Conservation (phyloP, 2,797 vertebrate species). For the Fringilla coelebs region DNA sequence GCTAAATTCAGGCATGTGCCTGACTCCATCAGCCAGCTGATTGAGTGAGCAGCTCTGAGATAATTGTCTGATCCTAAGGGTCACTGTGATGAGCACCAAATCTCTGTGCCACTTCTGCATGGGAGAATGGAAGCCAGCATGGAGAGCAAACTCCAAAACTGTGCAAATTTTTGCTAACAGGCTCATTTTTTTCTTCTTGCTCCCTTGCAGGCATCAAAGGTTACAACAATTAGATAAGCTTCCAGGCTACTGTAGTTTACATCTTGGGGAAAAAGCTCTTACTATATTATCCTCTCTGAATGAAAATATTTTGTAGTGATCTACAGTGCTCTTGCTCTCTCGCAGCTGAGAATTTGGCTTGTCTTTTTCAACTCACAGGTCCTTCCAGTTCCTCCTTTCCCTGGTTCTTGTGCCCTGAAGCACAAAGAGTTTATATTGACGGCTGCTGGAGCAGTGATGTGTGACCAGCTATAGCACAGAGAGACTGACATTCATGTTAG, state of each 20-base stretch:
- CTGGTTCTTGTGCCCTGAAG: not conserved
- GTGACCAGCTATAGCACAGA: not conserved
- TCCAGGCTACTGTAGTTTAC: not conserved
- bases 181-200: not conserved
- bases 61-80: not conserved
- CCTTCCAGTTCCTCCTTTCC: not conserved
- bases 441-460: not conserved
- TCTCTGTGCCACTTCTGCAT: not conserved
- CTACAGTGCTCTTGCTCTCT: not conserved
- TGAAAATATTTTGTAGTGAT: not conserved
- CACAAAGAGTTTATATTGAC: not conserved
- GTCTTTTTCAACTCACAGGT: not conserved
- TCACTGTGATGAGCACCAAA: not conserved
- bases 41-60: not conserved
- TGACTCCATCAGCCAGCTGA: not conserved
- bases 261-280: not conserved
- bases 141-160: not conserved
- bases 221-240: not conserved
- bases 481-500: not conserved
- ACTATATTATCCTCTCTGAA: not conserved
- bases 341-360: not conserved
- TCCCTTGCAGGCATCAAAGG: not conserved
- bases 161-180: not conserved
- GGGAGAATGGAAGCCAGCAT: not conserved
- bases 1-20: not conserved